Evolutionary conservation across 2,113 vertebrate species (phyloP).

Genomic region (Petrocephalus microphthalmus): DNA sequence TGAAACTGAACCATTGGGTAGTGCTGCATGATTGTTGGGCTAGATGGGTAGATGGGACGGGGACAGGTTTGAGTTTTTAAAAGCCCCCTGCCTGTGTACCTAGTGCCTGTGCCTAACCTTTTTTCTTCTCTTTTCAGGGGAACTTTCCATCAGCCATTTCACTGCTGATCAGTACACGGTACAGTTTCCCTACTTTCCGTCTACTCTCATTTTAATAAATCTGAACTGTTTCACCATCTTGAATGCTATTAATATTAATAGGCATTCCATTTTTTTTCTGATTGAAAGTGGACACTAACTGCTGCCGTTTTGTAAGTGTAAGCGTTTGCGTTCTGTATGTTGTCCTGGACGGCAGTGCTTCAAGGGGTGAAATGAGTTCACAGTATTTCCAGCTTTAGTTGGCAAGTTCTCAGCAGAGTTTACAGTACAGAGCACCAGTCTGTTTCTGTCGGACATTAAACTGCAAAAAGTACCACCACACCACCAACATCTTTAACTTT

Average conservation of each 20-base stretch:
- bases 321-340: too few species aligned
- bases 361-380: too few species aligned
- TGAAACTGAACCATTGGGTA: not conserved
- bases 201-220: not conserved
- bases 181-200: not conserved
- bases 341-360: too few species aligned
- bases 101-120: not conserved
- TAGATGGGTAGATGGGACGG: not conserved
- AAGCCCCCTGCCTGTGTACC: not conserved
- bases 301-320: too few species aligned
- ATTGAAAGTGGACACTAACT: not conserved
- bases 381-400: too few species aligned
- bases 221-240: not conserved
- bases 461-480: not conserved
- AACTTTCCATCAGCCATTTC: conserved; percentile 57
- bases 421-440: not conserved
- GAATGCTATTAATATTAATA: not conserved
- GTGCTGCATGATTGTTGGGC: not conserved
- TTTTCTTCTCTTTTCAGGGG: conserved; percentile 61
- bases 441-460: not conserved
- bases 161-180: conserved; percentile 73
- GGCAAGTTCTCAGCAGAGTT: not conserved
- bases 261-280: not conserved
- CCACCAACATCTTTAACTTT: not conserved
- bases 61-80: not conserved